Base-by-base conservation (phyloP, 2,888 invertebrate species). In the Rhyacophila evoluta region DNA sequence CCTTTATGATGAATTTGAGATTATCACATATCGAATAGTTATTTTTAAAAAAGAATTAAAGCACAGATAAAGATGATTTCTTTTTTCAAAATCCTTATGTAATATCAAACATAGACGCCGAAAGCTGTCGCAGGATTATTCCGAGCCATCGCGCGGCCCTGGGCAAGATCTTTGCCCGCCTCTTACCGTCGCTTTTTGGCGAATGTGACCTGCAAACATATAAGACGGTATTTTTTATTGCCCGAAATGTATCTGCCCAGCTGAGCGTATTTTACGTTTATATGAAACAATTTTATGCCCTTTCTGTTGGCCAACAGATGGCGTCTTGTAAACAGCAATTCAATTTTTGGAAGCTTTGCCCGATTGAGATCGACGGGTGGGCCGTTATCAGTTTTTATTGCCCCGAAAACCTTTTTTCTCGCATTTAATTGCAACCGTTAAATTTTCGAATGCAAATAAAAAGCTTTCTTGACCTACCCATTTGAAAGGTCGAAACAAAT, bases 271-370 rank as follows among this genome's bases (percentile, higher is more conserved):
- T 80, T 80, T 80, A 80, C 75, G 78, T 80, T 75, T 75, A 70
- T 80, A 78, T 78, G 75, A 80, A 78, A 80, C 80, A 69, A 74
- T 70, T 80, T 75, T 80, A 78, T 75, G 75, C 72, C 75, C 72
- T 33, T 71, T 39, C 69, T 33, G 36, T 39, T 76, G 33, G 55
- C 41, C 76, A 41, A 33, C 76, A 76, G 70, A 76, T 76, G 76
- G 71, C 72, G 39, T 33, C 71, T 28, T 76, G 71, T 76, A 76
- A 76, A 76, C 67, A 72, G 41, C 76, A 71, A 72, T 76, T 55
- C 55, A 55, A 55, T 55, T 55, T 55, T 55, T 55, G 55, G 55
- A 19, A 55, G 55, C 55, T 55, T 55, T 55, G 10, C 55, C 19
- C 55, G 55, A 55, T 55, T 55, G 55, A 55, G 55, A 55, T 55